Base-by-base conservation (phyloP, 1,140 invertebrate genomes). In the Geopemphigus sp. region DNA sequence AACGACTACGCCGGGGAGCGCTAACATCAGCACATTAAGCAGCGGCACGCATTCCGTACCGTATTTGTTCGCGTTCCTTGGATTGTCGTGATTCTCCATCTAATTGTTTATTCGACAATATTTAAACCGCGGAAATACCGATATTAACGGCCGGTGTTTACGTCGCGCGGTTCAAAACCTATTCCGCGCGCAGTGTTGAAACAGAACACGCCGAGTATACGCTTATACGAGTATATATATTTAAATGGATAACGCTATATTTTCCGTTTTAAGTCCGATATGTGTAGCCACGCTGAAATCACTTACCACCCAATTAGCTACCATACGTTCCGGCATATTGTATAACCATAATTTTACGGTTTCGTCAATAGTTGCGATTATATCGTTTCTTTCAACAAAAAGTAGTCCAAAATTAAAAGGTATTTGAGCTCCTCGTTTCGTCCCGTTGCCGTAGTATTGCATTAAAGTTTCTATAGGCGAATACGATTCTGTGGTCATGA, bases 1-100 rank as follows among this genome's bases (percentile, higher is more conserved):
- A 1, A 94, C 88, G 0, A 89, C 87, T 12, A 92, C 89, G 0
- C 93, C 93, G 14, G 92, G 91, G 22, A 94, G 76, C 0, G 50
- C 8, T n/a, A 81, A 22, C 19, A 22, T 68, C 32, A 80, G 14
- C 5, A 53, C 26, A 5, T 8, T 39, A 6, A 57, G 70, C 10
- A 80, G 14, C 10, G 29, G 53, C 22, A 53, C 47, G 11, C 14
- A 39, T 32, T 80, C 50, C 11, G 63, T 0, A 24, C 29, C 54
- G 8, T 8, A 68, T n/a, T 12, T 32, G 0, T 53, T 39, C 3
- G 61, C 2, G 8, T 14, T 47, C 26, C 80, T 66, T 0, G 11
- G 4, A 17, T 68, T 66, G 80, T 80, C 80, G 32, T 80, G 80
- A 57, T 70, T 80, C 24, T 80, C 80, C 78, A 87, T 84, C 68